Conservation (phyloP, 2,113 vertebrate genomes). For the Eidolon helvum region DNA sequence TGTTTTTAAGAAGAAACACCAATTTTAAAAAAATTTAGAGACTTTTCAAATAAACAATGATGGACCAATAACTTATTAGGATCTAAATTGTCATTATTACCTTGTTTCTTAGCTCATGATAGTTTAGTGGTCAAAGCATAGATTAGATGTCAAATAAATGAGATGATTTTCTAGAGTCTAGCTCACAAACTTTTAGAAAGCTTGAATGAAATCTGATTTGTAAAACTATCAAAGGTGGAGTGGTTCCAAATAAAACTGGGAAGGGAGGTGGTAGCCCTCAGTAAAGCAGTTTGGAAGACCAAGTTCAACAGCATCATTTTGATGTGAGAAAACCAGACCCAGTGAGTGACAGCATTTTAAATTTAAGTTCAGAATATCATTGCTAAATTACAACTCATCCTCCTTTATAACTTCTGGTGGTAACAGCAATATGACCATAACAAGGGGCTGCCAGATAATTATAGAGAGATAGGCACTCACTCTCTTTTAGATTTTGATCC, state of each 20-base stretch:
- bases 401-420: background rate
- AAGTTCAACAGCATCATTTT: background rate
- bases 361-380: background rate
- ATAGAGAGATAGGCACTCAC: background rate
- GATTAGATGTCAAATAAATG: background rate
- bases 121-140: background rate
- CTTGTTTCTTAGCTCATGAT: background rate
- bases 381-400: background rate
- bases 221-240: background rate
- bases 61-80: background rate
- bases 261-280: background rate
- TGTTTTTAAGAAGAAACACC: background rate
- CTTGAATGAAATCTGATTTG: background rate
- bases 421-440: background rate
- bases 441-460: background rate
- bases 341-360: background rate
- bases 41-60: conserved; percentile 20
- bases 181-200: background rate
- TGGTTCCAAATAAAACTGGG: background rate
- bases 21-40: background rate
- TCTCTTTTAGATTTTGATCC: background rate
- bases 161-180: background rate
- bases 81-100: background rate
- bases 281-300: background rate
- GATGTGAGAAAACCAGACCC: background rate